Evolutionary conservation across 2,113 vertebrate genomes (phyloP), one percentile per base, ranked within the genome.

Genomic region (Azemiops feae): DNA sequence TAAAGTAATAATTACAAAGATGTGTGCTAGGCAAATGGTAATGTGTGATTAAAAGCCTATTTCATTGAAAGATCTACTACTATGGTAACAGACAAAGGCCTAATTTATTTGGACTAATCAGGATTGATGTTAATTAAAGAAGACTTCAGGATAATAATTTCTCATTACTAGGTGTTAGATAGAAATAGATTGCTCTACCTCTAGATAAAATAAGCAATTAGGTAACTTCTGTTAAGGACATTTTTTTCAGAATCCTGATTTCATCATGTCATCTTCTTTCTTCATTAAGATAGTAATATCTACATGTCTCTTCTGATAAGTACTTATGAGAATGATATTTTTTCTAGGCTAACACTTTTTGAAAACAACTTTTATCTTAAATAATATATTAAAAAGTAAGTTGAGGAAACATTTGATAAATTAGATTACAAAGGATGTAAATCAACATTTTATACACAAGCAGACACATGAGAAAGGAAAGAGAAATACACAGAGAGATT

Each of bases 111-210:
- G 97, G 97, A 97, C 96, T 98, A 97, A 98, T 97, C 97, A 97
- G 96, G 96, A 97, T 97, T 97, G 97, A 98, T 98, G 97, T 96
- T 98, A 98, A 98, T 98, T 98, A 98, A 97, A 97, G 96, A 97
- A 91, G 96, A 97, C 96, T 97, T 96, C 96, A 95, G 97, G 97
- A 97, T 98, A 98, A 98, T 98, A 97, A 97, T 96, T 98, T 98
- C 97, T 97, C 97, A 98, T 98, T 98, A 98, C 96, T 95, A 95
- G 94, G 96, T 97, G 97, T 96, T 97, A 97, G 96, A 97, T 97
- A 95, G 96, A 97, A 97, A 97, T 96, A 97, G 97, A 98, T 97
- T 97, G 96, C 94, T 97, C 97, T 97, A 96, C 94, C 97, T 98
- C 95, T 94, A 97, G 96, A 96, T 97, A 97, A 98, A 97, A 97